Conservation (phyloP, 2,888 invertebrate species). For the Atethmia centrago region DNA sequence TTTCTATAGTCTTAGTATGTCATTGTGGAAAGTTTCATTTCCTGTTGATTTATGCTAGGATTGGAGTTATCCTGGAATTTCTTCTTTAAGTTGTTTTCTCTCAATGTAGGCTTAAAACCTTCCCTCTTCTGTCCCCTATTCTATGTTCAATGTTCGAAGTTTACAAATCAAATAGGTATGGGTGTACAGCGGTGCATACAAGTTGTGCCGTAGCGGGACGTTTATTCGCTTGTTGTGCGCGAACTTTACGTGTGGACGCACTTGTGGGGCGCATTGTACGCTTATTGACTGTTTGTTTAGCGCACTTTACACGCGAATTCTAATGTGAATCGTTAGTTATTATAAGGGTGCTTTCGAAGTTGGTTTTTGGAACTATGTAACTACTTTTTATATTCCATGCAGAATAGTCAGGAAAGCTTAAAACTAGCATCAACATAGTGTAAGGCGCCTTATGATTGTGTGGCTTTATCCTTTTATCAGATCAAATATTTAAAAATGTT, state of each 20-base stretch:
- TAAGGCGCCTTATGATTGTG: not conserved
- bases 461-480: not conserved
- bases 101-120: slow-evolving; percentile 11
- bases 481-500: not conserved
- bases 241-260: slow-evolving; percentile 63
- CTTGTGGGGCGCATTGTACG: slow-evolving; percentile 68
- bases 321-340: slow-evolving; percentile 7
- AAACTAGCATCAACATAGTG: not conserved
- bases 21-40: no score
- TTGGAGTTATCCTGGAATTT: not conserved
- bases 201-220: slow-evolving; percentile 76
- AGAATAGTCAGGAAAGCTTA: not conserved
- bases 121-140: slow-evolving; percentile 30
- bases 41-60: no score
- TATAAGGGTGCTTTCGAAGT: slow-evolving; percentile 7
- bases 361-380: slow-evolving; percentile 1
- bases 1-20: no score
- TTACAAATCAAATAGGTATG: slow-evolving; percentile 78
- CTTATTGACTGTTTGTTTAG: slow-evolving; percentile 65
- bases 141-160: slow-evolving; percentile 71
- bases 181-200: slow-evolving; percentile 69
- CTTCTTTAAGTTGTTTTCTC: not conserved
- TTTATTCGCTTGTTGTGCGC: slow-evolving; percentile 73
- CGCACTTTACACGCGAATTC: slow-evolving; percentile 28
- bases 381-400: not conserved